phyloP scores from a whole-genome alignment of 2,113 vertebrate genomes.

The Sus scrofa region T2T-Sscrofa CM000812.6:278149501-278150000 shows the following conservation, averaged over 20 bases:
- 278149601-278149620: background rate
- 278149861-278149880: background rate
- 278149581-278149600: background rate
- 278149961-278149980: background rate
- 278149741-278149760: background rate
- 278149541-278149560: background rate
- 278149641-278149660: background rate
- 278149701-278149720: conserved; percentile 11
- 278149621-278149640: background rate
- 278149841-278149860: background rate
- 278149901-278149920: conserved; percentile 32
- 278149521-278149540: conserved; percentile 34
- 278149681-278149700: background rate
- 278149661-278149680: background rate
- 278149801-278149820: background rate
- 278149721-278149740: background rate
- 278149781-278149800: background rate
- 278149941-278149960: background rate
- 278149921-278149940: background rate
- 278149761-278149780: conserved; percentile 2
- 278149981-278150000: background rate
- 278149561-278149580: conserved; percentile 28
- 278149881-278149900: too few relatives aligned
- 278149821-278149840: conserved; percentile 12
- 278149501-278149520: conserved; percentile 12